Conservation (phyloP, 1,140 invertebrate species). For the Habropoda laboriosa region DNA sequence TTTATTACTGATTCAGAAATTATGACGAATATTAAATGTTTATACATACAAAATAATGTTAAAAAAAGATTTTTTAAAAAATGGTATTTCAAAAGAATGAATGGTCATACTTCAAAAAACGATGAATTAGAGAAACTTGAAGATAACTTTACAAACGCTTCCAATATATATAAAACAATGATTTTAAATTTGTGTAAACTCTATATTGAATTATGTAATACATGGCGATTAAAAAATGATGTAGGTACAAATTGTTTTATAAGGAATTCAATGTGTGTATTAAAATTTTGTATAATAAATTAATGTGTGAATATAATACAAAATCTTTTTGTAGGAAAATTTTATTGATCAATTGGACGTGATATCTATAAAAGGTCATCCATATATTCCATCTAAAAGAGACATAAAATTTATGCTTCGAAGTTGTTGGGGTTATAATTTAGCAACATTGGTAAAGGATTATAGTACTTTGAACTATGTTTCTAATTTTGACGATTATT, state of each 20-base stretch:
- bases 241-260: background rate
- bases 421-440: slow-evolving; percentile 20
- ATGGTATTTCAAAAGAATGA: slow-evolving; percentile 2
- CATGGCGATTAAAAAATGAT: background rate
- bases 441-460: background rate
- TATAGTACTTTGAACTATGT: slow-evolving; percentile 8
- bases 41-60: slow-evolving; percentile 6
- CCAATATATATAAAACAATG: background rate
- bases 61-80: slow-evolving; percentile 20
- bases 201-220: background rate
- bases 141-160: slow-evolving; percentile 9
- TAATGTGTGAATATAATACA: background rate
- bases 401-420: slow-evolving; percentile 12
- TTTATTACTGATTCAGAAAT: background rate
- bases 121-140: background rate
- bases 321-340: background rate
- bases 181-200: slow-evolving; percentile 30
- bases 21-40: slow-evolving; percentile 19
- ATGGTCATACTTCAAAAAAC: background rate
- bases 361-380: slow-evolving; percentile 6
- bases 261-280: no score
- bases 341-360: slow-evolving; percentile 19
- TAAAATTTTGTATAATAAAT: background rate
- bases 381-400: background rate
- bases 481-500: slow-evolving; percentile 19